A percentile compares a stretch with the other conserved stretches of the same genome.
These are phyloP conservation scores for Argentina silus DNA, from an alignment of 2,797 vertebrate genomes.

Conservation along the genomic window DNA sequence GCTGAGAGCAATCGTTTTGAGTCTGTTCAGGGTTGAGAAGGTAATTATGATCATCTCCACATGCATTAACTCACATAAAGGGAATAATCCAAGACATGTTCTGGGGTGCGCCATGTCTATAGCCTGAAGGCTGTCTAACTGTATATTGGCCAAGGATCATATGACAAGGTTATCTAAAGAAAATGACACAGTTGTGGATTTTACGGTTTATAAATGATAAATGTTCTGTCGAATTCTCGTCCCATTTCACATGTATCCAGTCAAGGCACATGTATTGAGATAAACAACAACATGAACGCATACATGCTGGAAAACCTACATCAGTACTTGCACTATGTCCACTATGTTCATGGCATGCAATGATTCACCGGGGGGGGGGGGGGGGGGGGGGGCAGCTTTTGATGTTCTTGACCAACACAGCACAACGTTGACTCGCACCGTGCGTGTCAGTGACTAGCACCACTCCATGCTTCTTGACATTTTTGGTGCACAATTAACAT, in stretches of 20 bases:
- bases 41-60: constrained; percentile 6
- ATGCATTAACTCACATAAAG: background rate
- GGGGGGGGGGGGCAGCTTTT: too few relatives aligned
- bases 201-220: background rate
- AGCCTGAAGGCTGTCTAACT: background rate
- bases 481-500: too few relatives aligned
- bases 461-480: too few relatives aligned
- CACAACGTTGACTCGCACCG: too few relatives aligned
- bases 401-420: too few relatives aligned
- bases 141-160: constrained; percentile 3
- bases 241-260: background rate
- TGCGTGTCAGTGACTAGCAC: too few relatives aligned
- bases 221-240: too few relatives aligned
- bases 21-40: background rate
- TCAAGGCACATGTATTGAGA: background rate
- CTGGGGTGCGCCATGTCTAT: background rate
- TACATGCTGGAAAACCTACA: background rate
- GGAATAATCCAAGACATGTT: background rate
- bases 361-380: too few relatives aligned
- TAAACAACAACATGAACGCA: background rate
- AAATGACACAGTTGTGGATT: constrained; percentile 9
- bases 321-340: too few relatives aligned
- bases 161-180: constrained; percentile 3
- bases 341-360: too few relatives aligned
- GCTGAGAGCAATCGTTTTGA: background rate